Base-by-base conservation (phyloP, 2,888 invertebrate genomes). In the Nephrocerus scutellatus region DNA sequence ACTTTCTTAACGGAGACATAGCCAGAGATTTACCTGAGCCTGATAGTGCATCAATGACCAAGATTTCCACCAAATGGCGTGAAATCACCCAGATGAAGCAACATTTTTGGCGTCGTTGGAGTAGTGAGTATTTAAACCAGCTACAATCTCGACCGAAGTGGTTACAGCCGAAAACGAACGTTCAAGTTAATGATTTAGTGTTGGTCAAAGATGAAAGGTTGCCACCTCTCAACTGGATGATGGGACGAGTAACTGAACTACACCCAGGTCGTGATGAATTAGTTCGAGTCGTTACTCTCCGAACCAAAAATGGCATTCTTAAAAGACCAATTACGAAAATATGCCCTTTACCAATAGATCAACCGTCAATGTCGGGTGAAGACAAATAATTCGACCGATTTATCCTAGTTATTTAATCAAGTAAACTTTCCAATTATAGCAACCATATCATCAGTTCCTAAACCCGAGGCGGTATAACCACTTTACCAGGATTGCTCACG, bases 81-180 rank as follows among this genome's bases (percentile, higher is more conserved):
- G 8, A 6, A 8, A 36, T 47, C 13, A 39, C 43, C n/a, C 26
- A 24, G 14, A 16, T 45, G 1, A 43, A 49, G 15, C 39, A 49
- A 24, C 36, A 41, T 15, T 46, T 46, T 23, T 47, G 47, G 47
- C 34, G 36, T 6, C 35, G 43, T 4, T 45, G 49, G 40, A 19
- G 22, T 7, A n/a, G 7, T 2, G 46, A 49, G 20, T 47, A 44
- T 29, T 8, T 47, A 3, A 36, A 31, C 12, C 44, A 44, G 2
- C 20, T 47, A 3, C 43, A 44, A 6, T 22, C 41, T 3, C 39
- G 43, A 7, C 30, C 33, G 7, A 46, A 43, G 23, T 45, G 43
- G 41, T 15, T 41, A 6, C 37, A 37, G 15, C 29, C 26, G 4
- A 26, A 38, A 13, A 26, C 29, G 2, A 26, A 44, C 26, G 30